Evolutionary conservation across 2,797 vertebrate species (phyloP), one percentile per base, ranked within the genome.

Genomic region (Periophthalmus magnuspinnatus): DNA sequence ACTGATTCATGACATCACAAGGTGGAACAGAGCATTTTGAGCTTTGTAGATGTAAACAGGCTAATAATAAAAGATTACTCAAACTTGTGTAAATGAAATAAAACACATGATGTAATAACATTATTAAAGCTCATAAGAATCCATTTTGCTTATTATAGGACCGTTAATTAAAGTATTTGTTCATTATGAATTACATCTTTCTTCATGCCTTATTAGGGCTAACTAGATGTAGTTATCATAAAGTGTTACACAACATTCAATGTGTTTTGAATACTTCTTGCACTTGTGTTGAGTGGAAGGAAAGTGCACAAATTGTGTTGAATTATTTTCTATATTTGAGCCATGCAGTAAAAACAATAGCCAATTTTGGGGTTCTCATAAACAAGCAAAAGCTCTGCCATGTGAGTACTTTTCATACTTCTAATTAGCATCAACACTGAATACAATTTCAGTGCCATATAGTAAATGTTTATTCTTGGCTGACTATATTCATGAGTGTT

Each of bases 391-490:
- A 74, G 48, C 41, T 38, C 70, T 36, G 33, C 19, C 45, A 59
- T 32, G 79, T 72, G 50, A 74, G 72, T 67, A 67, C 65, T 69
- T 56, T 59, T 47, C 71, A 52, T 71, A 58, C 67, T 74, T 57
- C 68, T 59, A 80, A 60, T 77, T 69, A 86, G 58, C 63, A 58
- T 24, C 55, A 47, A 36, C 74, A 54, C 63, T 71, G 75, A 69
- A 41, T 69, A 63, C 63, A 24, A 77, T 70, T 74, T 75, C n/a
- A 69, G 6, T 19, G 24, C 24, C 28, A 17, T 64, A 62, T 21
- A 24, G 22, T 67, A 63, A 75, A 47, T 67, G 54, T 67, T 11
- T 58, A 36, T 32, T 32, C 52, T 45, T 67, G 47, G 38, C 32
- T 74, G 57, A 56, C 24, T 57, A 19, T 36, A 54, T 55, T 22